Evolutionary conservation across 1,140 invertebrate species (phyloP).

Genomic region (Micrasema minimum): DNA sequence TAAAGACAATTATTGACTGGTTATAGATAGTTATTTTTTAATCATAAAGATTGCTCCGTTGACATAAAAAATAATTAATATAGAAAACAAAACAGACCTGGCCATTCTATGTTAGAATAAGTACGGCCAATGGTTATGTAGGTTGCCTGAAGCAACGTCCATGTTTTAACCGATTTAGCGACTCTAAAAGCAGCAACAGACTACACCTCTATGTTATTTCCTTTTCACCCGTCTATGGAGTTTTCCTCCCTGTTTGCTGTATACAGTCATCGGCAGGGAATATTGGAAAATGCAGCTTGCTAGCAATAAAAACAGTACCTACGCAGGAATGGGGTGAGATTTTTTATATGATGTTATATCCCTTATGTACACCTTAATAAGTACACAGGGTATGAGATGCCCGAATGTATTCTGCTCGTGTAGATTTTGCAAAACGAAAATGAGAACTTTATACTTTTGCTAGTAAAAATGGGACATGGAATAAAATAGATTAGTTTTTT

Average conservation of each 20-base stretch:
- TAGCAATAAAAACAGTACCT: conserved; percentile 32
- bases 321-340: conserved; percentile 34
- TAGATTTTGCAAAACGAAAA: conserved; percentile 13
- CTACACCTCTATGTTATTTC: conserved; percentile 13
- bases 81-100: no score
- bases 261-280: conserved; percentile 27
- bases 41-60: no score
- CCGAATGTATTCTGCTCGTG: conserved; percentile 1
- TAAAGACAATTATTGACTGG: no score
- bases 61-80: no score
- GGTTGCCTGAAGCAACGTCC: no score
- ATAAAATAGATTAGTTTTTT: no score
- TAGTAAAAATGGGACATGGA: conserved; percentile 14
- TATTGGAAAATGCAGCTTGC: conserved; percentile 29
- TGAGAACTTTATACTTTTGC: conserved; percentile 23
- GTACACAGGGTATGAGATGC: background rate
- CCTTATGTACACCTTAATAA: conserved; percentile 33
- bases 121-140: no score
- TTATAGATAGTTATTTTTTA: no score
- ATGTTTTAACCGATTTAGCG: no score
- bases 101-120: no score
- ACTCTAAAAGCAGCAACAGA: no score
- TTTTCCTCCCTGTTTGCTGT: conserved; percentile 14
- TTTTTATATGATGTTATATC: conserved; percentile 14
- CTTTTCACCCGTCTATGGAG: conserved; percentile 30